These are phyloP conservation scores for Cnemophilus loriae DNA, from an alignment of 2,113 vertebrate genomes.

Conservation along the genomic window DNA sequence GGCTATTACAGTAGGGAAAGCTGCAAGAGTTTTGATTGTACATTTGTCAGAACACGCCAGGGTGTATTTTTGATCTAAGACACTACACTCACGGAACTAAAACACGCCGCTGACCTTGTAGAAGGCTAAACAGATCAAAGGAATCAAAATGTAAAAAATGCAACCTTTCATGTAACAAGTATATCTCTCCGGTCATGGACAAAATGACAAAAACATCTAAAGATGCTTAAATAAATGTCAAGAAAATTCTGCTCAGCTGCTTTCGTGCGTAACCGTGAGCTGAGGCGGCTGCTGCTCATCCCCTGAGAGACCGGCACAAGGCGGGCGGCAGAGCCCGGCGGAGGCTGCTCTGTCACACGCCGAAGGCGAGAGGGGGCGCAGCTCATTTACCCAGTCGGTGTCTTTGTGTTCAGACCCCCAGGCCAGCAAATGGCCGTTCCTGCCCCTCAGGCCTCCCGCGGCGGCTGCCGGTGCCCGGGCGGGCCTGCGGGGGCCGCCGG, in stretches of 20 bases:
- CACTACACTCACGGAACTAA: neutral
- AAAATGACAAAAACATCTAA: neutral
- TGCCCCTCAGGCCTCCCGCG: neutral
- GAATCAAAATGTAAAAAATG: neutral
- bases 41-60: neutral
- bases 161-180: neutral
- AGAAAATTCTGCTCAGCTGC: neutral
- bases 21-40: neutral
- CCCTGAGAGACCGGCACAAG: neutral
- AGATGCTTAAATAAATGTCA: neutral
- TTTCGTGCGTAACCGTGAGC: neutral
- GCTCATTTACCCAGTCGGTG: neutral
- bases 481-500: neutral
- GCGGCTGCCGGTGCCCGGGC: fast-evolving
- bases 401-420: neutral
- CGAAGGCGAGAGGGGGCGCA: neutral
- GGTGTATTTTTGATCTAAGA: neutral
- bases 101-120: neutral
- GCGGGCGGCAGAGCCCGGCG: neutral
- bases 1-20: neutral
- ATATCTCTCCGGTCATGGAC: neutral
- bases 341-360: neutral
- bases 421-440: neutral
- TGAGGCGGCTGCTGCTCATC: neutral
- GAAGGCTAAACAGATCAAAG: neutral